Evolutionary conservation across 2,888 invertebrate species (phyloP).

Genomic region (Ariolimax columbianus): DNA sequence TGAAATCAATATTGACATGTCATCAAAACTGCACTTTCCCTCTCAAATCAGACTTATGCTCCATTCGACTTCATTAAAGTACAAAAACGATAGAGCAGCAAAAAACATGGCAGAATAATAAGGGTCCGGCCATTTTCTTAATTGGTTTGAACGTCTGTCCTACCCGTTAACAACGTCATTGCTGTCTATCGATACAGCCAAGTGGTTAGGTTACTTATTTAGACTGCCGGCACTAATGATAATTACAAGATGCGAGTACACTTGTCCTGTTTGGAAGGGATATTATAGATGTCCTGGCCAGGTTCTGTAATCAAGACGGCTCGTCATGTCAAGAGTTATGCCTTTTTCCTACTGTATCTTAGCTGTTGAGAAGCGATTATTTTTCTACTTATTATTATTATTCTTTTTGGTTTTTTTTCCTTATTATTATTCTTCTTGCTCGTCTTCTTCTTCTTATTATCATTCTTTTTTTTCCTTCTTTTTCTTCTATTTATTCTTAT

Average conservation of each 20-base stretch:
- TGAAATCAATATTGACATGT: too few relatives aligned
- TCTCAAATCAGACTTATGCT: neutral
- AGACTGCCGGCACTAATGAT: neutral
- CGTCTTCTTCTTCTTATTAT: too few relatives aligned
- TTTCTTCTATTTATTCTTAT: too few relatives aligned
- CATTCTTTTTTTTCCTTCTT: too few relatives aligned
- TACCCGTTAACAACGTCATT: neutral
- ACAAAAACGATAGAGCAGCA: neutral
- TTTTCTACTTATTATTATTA: too few relatives aligned
- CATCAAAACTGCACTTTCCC: too few relatives aligned
- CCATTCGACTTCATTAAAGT: neutral
- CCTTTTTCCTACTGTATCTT: too few relatives aligned
- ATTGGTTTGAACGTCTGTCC: neutral
- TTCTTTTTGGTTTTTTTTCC: too few relatives aligned
- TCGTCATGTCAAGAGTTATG: too few relatives aligned
- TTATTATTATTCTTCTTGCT: too few relatives aligned
- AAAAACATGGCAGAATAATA: neutral
- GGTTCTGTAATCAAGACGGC: neutral
- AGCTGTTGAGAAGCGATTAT: too few relatives aligned
- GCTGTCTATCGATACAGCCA: neutral
- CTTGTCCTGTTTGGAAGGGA: neutral
- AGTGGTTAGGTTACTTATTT: neutral
- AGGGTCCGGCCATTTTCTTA: neutral
- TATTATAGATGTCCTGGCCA: neutral
- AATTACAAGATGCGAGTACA: neutral